Evolutionary conservation across 2,888 invertebrate genomes (phyloP).

Genomic region (Pyrgus malvae): DNA sequence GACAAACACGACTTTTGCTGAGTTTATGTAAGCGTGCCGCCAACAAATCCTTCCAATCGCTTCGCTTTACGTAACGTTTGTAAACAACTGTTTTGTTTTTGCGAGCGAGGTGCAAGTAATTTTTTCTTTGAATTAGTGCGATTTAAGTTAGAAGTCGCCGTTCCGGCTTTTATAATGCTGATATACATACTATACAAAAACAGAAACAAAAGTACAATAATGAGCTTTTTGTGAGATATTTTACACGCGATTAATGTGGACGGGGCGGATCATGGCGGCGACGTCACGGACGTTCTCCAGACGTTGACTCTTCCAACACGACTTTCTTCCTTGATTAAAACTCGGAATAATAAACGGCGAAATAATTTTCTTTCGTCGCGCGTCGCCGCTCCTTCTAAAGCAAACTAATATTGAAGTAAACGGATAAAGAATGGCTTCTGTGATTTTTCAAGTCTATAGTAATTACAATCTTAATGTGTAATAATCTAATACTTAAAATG

Average conservation of each 20-base stretch:
- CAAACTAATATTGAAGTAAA: conserved; percentile 66
- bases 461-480: not conserved
- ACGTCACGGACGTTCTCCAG: conserved; percentile 59
- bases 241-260: conserved; percentile 61
- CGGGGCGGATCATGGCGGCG: conserved; percentile 49
- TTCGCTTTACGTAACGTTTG: conserved; percentile 5
- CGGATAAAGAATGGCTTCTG: conserved; percentile 46
- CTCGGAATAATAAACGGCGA: conserved; percentile 74
- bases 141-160: not conserved
- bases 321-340: conserved; percentile 75
- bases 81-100: conserved; percentile 8
- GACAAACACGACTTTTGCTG: conserved; percentile 17
- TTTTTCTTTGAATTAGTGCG: not conserved
- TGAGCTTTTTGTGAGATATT: conserved; percentile 53
- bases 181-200: conserved; percentile 31
- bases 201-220: conserved; percentile 39
- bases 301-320: conserved; percentile 46
- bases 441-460: conserved; percentile 39
- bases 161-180: conserved; percentile 17
- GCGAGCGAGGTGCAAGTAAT: not conserved
- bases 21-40: conserved; percentile 15
- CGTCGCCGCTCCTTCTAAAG: conserved; percentile 48
- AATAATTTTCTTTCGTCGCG: conserved; percentile 66
- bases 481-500: not conserved
- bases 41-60: conserved; percentile 18